Evolutionary conservation across 2,888 invertebrate genomes (phyloP).

Genomic region (Labia minor): DNA sequence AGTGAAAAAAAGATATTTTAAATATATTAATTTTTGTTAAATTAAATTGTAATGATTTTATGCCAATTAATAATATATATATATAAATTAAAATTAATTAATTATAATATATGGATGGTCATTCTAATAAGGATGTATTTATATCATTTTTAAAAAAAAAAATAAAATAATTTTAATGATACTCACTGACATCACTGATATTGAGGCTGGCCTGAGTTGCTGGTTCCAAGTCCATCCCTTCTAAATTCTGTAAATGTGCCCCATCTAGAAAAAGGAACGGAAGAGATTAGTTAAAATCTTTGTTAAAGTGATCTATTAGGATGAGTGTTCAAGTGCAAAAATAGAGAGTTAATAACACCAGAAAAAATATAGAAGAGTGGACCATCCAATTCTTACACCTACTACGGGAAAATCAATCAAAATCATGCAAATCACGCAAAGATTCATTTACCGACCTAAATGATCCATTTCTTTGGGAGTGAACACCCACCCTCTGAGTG

Average conservation of each 20-base stretch:
- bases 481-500: conserved; percentile 24
- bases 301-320: not conserved
- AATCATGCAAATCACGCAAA: conserved; percentile 16
- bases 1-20: conserved; percentile 19
- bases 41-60: not conserved
- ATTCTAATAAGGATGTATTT: too few relatives aligned
- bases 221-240: conserved; percentile 36
- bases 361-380: conserved; percentile 15
- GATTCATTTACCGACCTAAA: conserved; percentile 24
- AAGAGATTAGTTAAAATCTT: conserved; percentile 14
- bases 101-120: too few relatives aligned
- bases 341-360: not conserved
- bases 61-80: not conserved
- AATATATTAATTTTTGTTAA: conserved; percentile 14
- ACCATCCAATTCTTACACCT: conserved; percentile 22
- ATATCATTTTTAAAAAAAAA: not conserved
- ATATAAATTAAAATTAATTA: not conserved
- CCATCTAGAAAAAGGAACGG: conserved; percentile 28
- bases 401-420: not conserved
- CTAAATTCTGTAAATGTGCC: conserved; percentile 29
- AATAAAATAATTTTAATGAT: too few relatives aligned
- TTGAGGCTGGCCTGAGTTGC: conserved; percentile 43
- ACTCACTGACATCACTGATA: conserved; percentile 74
- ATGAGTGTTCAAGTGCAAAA: not conserved
- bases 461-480: conserved; percentile 26